These are phyloP conservation scores for Ochropleura plecta DNA, from an alignment of 2,888 invertebrate species.

Conservation along the genomic window DNA sequence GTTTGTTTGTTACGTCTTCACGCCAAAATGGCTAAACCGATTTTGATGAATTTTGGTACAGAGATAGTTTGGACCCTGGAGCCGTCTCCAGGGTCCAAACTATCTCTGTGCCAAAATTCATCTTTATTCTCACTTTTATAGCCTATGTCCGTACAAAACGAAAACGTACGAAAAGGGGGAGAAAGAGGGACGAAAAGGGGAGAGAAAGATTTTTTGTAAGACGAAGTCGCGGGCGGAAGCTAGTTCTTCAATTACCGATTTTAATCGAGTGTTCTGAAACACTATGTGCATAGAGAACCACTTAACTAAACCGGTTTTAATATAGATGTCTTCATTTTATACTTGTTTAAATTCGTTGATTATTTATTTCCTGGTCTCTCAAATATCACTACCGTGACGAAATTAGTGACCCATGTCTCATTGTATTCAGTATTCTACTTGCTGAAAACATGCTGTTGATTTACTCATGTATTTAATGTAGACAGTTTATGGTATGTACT, in stretches of 20 bases:
- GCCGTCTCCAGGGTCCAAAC: too few relatives aligned
- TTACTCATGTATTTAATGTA: background rate
- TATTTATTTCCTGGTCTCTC: background rate
- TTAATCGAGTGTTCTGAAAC: background rate
- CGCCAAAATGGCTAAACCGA: too few relatives aligned
- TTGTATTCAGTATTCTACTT: slow-evolving; percentile 4
- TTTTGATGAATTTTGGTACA: too few relatives aligned
- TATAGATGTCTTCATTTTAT: background rate
- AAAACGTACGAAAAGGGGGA: too few relatives aligned
- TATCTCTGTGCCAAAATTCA: too few relatives aligned
- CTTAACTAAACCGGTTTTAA: background rate
- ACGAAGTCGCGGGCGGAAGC: too few relatives aligned
- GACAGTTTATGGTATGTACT: background rate
- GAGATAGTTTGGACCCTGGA: too few relatives aligned
- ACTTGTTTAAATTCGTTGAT: background rate
- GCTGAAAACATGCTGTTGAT: background rate
- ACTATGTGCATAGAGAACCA: background rate
- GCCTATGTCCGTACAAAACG: too few relatives aligned
- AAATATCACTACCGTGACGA: slow-evolving; percentile 4
- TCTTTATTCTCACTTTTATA: too few relatives aligned
- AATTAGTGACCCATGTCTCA: background rate
- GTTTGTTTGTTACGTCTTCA: too few relatives aligned
- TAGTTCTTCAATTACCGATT: background rate
- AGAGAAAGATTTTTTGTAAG: too few relatives aligned
- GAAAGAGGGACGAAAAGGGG: too few relatives aligned